Conservation (phyloP, 2,113 vertebrate species). For the Ictalurus punctatus region DNA sequence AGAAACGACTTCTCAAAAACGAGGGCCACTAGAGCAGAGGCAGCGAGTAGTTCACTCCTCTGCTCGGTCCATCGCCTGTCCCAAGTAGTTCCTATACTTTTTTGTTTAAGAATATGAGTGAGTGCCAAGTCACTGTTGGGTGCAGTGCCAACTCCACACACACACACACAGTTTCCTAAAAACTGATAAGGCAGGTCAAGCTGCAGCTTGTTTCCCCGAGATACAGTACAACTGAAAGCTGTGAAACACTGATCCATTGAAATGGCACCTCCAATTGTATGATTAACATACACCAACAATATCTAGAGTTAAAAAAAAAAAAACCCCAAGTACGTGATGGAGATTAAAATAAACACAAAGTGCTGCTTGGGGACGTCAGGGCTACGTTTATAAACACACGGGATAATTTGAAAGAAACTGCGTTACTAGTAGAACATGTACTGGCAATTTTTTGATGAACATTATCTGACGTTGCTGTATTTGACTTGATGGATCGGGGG, state of each 20-base stretch:
- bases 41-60: neutral
- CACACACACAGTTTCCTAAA: neutral
- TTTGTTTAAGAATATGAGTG: neutral
- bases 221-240: conserved; percentile 2
- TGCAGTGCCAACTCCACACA: neutral
- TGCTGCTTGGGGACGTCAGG: neutral
- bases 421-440: neutral
- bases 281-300: neutral
- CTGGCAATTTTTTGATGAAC: no score
- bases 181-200: conserved; percentile 22
- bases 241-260: neutral
- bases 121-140: conserved; percentile 29
- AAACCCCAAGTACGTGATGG: neutral
- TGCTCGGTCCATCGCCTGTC: neutral
- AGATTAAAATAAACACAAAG: neutral
- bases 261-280: neutral
- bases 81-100: neutral
- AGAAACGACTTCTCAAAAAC: neutral
- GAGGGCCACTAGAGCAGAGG: neutral
- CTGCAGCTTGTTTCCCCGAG: conserved; percentile 29
- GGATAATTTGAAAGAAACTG: neutral
- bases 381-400: neutral
- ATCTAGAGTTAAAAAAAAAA: neutral
- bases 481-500: no score
- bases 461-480: no score